Conservation (phyloP, 2,888 invertebrate species). For the Leucophenga montana region DNA sequence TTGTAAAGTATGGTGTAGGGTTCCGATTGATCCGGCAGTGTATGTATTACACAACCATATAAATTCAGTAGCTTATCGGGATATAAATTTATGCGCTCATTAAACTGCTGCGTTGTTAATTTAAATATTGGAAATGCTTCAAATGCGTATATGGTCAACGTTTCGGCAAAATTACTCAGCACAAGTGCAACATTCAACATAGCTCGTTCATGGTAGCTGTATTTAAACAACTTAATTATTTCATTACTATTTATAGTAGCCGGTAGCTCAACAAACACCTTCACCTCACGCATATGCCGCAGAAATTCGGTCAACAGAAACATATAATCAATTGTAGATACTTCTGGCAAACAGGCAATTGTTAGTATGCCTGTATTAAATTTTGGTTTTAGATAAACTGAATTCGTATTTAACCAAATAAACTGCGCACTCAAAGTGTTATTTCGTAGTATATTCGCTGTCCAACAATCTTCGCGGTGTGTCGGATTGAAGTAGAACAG, state of each 20-base stretch:
- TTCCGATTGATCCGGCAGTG: slow-evolving; percentile 38
- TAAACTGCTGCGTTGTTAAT: background rate
- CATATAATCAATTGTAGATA: background rate
- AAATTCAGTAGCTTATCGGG: slow-evolving; percentile 44
- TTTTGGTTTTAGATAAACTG: background rate
- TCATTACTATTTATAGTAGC: background rate
- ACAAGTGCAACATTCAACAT: background rate
- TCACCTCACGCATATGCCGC: background rate
- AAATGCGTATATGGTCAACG: background rate
- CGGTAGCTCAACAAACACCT: background rate
- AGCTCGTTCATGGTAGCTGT: no score
- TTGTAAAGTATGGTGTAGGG: slow-evolving; percentile 35
- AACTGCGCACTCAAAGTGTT: background rate
- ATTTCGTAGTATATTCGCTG: background rate
- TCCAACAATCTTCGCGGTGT: background rate
- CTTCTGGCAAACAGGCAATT: background rate
- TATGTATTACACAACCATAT: slow-evolving; percentile 37
- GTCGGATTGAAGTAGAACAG: background rate
- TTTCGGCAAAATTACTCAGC: background rate
- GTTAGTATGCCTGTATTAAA: background rate
- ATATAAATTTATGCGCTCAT: slow-evolving; percentile 25
- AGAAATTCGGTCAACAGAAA: background rate
- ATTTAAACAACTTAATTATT: background rate
- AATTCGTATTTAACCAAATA: background rate
- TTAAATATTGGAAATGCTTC: background rate